Evolutionary conservation across 1,140 invertebrate genomes (phyloP), one percentile per base, ranked within the genome.

Genomic region (Bursaphelenchus mucronatus): DNA sequence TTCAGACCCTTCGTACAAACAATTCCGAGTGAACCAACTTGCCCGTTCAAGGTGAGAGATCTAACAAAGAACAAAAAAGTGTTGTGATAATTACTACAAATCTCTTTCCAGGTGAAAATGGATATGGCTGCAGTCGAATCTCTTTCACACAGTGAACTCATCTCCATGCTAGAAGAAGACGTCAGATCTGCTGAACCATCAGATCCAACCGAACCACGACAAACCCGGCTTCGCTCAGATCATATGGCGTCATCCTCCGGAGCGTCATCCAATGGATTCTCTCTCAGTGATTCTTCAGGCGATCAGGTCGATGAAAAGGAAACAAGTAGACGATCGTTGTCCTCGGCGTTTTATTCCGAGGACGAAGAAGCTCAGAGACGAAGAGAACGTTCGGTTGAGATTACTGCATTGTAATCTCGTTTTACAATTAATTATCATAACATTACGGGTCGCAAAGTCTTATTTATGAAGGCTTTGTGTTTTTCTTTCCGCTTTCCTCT

Each of bases 41-140:
- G 75, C 47, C 75, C 75, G 3, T 77, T 77, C 55, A 67, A 66
- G 59, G 75, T 76, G 58, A 47, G 67, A 70, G 5, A 7, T 58
- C 19, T 19, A 53, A 43, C 17, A 61, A 3, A 13, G 21, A 19
- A 55, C 17, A 49, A 1, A 17, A 19, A 15, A 4, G 8, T 11
- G 21, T 62, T 8, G 8, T 30, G 13, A 58, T 21, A 55, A 45
- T 3, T n/a, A 21, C 63, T 5, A 57, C 45, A 39, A 55, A 50
- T 17, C 39, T 10, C 41, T 49, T 49, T 78, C 45, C 15, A 76
- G 75, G 76, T 76, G 13, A 78, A 78, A 59, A 79, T 77, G 73
- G 76, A 78, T 52, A 78, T 78, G 76, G 75, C 77, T 13, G 77
- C 74, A n/a, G 76, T 78, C 1, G 76, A 78, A 56, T 55, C 56